Evolutionary conservation across 2,113 vertebrate species (phyloP).

Genomic region (Carlito syrichta): DNA sequence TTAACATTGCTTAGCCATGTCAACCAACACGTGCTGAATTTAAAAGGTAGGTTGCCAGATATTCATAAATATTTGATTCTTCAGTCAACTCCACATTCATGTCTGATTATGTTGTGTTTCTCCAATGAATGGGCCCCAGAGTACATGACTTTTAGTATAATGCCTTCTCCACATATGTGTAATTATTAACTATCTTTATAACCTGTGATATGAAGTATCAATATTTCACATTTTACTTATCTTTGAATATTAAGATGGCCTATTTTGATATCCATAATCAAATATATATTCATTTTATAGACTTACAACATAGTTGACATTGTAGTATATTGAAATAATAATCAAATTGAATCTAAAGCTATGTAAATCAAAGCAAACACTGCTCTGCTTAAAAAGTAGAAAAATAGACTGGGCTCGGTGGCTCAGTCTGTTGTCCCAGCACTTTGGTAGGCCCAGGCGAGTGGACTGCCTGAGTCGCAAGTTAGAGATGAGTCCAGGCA

Average conservation of each 20-base stretch:
- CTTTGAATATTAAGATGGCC: not conserved
- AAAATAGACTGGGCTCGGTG: not conserved
- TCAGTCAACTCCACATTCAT: not conserved
- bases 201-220: not conserved
- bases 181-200: not conserved
- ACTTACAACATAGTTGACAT: not conserved
- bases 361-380: slow-evolving; percentile 1
- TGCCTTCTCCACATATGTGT: not conserved
- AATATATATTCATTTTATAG: not conserved
- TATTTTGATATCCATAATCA: not conserved
- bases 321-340: not conserved
- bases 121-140: not conserved
- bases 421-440: too few species aligned
- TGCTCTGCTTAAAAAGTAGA: not conserved
- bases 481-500: too few species aligned
- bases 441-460: too few species aligned
- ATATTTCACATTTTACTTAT: not conserved
- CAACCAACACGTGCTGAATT: not conserved
- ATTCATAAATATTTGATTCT: not conserved
- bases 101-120: not conserved
- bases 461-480: too few species aligned
- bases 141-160: not conserved
- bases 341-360: not conserved
- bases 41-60: not conserved
- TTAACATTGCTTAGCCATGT: not conserved